Percentiles rank a stretch among this genome's conserved stretches.
Conservation (phyloP, 2,113 vertebrate species). For the Cephalopterus ornatus region DNA sequence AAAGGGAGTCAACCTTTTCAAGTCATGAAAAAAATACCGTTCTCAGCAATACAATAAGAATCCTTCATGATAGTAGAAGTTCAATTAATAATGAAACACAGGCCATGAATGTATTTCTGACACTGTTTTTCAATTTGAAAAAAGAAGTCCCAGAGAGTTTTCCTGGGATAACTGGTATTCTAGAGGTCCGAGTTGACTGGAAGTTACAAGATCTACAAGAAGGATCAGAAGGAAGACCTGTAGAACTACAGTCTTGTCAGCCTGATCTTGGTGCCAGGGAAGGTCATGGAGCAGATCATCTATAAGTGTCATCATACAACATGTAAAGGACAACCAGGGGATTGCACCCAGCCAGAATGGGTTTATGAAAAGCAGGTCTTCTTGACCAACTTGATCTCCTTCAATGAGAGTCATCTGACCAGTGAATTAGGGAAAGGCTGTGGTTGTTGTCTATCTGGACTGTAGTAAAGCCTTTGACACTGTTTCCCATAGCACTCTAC, state of each 20-base stretch:
- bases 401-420: neutral
- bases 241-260: neutral
- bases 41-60: neutral
- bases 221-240: neutral
- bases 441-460: neutral
- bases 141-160: neutral
- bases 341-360: neutral
- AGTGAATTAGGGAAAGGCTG: neutral
- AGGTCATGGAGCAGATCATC: neutral
- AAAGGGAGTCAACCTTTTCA: neutral
- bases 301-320: neutral
- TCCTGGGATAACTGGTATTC: neutral
- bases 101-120: neutral
- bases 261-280: neutral
- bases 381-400: neutral
- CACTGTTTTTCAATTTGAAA: neutral
- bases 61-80: neutral
- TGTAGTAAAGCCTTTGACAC: neutral
- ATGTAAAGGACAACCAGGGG: neutral
- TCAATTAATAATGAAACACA: neutral
- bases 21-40: constrained; percentile 11
- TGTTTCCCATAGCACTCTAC: neutral
- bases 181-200: neutral
- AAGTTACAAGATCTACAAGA: neutral
- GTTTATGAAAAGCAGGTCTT: neutral